These are phyloP conservation scores for Drosophila dunni DNA, from an alignment of 1,140 invertebrate genomes.

Conservation along the genomic window DNA sequence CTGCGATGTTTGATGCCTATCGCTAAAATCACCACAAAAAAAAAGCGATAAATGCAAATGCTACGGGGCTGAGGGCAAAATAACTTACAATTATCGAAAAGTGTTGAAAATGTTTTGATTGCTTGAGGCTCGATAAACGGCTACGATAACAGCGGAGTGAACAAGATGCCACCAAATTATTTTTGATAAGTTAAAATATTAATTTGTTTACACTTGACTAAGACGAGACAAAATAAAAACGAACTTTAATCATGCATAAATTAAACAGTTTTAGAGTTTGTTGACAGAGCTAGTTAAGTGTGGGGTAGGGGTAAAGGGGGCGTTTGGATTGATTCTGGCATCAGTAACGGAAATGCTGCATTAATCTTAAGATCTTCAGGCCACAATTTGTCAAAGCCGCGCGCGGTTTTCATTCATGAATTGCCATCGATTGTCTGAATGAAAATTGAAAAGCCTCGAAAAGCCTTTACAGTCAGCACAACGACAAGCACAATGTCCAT, in stretches of 20 bases:
- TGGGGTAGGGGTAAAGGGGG: neutral
- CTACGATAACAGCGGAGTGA: constrained; percentile 20
- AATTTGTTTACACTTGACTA: constrained; percentile 75
- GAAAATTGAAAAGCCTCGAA: constrained; percentile 66
- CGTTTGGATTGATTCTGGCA: neutral
- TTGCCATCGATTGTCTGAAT: constrained; percentile 64
- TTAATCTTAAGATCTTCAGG: constrained; percentile 58
- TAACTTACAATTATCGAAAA: constrained; percentile 80
- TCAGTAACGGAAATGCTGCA: constrained; percentile 63
- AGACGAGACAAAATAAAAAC: constrained; percentile 10
- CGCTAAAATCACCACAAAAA: constrained; percentile 20
- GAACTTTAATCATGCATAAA: constrained; percentile 34
- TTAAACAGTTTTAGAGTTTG: constrained; percentile 29
- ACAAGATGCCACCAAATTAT: constrained; percentile 29
- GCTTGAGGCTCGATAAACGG: constrained; percentile 34
- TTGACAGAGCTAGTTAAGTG: neutral
- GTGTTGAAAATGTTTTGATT: constrained; percentile 78
- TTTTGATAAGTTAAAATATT: constrained; percentile 60
- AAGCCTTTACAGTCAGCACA: constrained; percentile 19
- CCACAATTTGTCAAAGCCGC: constrained; percentile 70
- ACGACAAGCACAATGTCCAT: constrained; percentile 53
- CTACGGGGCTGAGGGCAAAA: constrained; percentile 37
- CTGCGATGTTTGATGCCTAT: constrained; percentile 55
- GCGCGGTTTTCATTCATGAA: constrained; percentile 53
- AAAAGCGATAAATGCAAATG: constrained; percentile 78